Evolutionary conservation across 2,888 invertebrate species (phyloP), one percentile per base, ranked within the genome.

Genomic region (Nomada lathburiana): DNA sequence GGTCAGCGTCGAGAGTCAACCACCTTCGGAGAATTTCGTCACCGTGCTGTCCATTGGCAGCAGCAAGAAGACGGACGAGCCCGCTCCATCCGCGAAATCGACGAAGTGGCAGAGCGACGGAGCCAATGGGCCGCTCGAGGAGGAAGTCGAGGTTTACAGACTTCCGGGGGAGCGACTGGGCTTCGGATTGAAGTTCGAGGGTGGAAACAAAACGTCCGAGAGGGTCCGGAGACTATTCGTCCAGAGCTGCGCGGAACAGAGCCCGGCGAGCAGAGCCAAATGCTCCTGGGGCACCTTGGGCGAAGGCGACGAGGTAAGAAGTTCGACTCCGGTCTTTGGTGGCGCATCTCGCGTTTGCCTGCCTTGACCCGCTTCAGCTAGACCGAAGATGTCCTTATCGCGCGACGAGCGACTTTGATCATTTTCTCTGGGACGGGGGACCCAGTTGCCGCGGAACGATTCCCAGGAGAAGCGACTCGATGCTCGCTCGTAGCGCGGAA

Each of bases 161-260:
- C 95, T 98, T 72, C 97, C 98, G 0, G 98, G 98, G 0, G 98
- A 98, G 92, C 96, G 98, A 55, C 95, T 98, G 10, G 98, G 98
- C 1, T 97, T 98, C 91, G 98, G 98, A 0, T 94, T 98, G 1
- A 98, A 98, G 93, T 98, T 98, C 92, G 98, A 98, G 94, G 98
- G 98, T 59, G 98, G 98, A 18, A 97, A 97, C 55, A 97, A 97
- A 87, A 97, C 97, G 52, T 95, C 96, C 13, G 98, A 98, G 92
- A 96, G 95, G 88, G 98, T 98, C 1, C 95, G 97, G 81, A 95
- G 97, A 87, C 95, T 98, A 68, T 97, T 97, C 84, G 98, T 98
- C 81, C 98, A 98, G 92, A 98, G 98, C 87, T 98, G 98, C 93
- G 98, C 98, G 47, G 96, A 96, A 80, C 97, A 97, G 88, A 98